Evolutionary conservation across 2,888 invertebrate species (phyloP).

Genomic region (Troides helena): DNA sequence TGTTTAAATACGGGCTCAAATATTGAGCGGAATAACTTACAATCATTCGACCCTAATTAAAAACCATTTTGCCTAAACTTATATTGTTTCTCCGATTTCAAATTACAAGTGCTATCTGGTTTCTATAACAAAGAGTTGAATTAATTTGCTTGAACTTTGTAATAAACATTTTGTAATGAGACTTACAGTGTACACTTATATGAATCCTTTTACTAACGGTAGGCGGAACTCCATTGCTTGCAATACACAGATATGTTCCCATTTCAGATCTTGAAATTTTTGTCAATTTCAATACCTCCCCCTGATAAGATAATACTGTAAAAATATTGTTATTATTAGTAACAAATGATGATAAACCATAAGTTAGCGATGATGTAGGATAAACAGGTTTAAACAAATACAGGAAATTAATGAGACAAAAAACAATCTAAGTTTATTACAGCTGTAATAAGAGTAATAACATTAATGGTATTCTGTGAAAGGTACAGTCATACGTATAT

Average conservation of each 20-base stretch:
- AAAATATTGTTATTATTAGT: constrained; percentile 41
- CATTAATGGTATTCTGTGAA: too few species aligned
- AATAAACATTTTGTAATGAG: constrained; percentile 29
- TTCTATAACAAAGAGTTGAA: neutral
- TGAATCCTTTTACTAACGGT: constrained; percentile 94
- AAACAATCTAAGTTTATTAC: too few species aligned
- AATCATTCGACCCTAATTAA: constrained; percentile 21
- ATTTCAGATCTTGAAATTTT: constrained; percentile 94
- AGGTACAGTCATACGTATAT: too few species aligned
- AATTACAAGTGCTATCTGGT: constrained; percentile 9
- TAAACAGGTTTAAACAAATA: neutral
- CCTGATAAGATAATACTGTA: constrained; percentile 86
- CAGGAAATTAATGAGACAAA: neutral
- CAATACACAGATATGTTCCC: constrained; percentile 95
- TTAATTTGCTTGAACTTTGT: neutral
- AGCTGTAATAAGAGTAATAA: too few species aligned
- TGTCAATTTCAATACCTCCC: constrained; percentile 88
- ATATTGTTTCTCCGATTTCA: constrained; percentile 1
- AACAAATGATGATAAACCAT: neutral
- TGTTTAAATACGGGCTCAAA: constrained; percentile 41
- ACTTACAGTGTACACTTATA: constrained; percentile 95
- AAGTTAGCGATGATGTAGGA: neutral
- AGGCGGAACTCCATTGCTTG: constrained; percentile 93
- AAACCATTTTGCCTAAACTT: constrained; percentile 7
- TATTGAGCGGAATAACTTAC: constrained; percentile 11